Percentiles rank a stretch among this genome's conserved stretches.
Evolutionary conservation across 1,140 invertebrate species (phyloP).

Genomic region (Formica selysi): DNA sequence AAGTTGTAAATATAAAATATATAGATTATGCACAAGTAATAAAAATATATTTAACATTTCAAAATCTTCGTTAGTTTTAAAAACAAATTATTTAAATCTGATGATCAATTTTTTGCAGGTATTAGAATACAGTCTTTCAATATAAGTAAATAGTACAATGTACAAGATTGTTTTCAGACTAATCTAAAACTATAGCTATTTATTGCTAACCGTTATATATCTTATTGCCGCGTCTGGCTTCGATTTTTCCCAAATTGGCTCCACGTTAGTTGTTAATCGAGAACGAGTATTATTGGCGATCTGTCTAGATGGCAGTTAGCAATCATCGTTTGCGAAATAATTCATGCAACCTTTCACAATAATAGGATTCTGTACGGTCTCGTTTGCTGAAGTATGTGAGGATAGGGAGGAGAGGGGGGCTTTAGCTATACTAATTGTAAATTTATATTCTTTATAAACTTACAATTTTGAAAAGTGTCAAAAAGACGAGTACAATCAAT

Average conservation of each 20-base stretch:
- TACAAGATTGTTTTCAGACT: neutral
- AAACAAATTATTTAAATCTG: neutral
- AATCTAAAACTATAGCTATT: constrained; percentile 44
- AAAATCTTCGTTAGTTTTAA: neutral
- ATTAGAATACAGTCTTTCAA: neutral
- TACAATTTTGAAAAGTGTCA: neutral
- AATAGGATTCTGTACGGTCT: constrained; percentile 40
- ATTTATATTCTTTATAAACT: constrained; percentile 4
- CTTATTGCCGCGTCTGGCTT: constrained; percentile 60
- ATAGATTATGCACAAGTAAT: neutral
- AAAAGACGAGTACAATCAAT: neutral
- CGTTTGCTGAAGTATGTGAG: constrained; percentile 8
- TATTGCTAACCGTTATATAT: constrained; percentile 31
- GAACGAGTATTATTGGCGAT: constrained; percentile 58
- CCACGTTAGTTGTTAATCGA: constrained; percentile 53
- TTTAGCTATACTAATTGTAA: constrained; percentile 24
- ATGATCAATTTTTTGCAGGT: neutral
- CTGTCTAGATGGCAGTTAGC: constrained; percentile 56
- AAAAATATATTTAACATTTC: neutral
- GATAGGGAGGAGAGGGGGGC: no score
- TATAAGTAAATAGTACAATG: neutral
- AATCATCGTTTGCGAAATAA: constrained; percentile 63
- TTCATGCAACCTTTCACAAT: constrained; percentile 55
- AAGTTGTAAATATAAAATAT: neutral
- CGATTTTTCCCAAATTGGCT: constrained; percentile 64